These are phyloP conservation scores for Erebia epiphron DNA, from an alignment of 2,888 invertebrate species.

Conservation along the genomic window DNA sequence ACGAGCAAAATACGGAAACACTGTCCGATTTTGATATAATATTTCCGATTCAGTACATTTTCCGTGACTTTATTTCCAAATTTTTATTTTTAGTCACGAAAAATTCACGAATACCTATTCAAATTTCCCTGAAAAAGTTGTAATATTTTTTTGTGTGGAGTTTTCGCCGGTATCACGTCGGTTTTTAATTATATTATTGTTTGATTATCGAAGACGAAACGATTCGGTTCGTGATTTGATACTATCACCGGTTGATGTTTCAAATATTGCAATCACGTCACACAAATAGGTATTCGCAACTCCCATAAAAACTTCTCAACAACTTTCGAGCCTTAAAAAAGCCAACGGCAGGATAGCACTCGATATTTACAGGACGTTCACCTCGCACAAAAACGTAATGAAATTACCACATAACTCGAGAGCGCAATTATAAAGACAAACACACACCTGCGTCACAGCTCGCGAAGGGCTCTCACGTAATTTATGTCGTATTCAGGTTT, in stretches of 20 bases:
- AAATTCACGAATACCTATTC: no score
- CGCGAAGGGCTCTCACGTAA: slow-evolving; percentile 7
- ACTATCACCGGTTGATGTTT: no score
- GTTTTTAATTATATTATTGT: no score
- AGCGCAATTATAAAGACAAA: slow-evolving; percentile 25
- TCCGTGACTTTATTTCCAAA: neutral
- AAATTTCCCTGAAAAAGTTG: no score
- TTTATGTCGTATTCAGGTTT: slow-evolving; percentile 18
- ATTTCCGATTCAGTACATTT: neutral
- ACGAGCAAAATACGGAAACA: neutral
- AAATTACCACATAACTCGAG: slow-evolving; percentile 24
- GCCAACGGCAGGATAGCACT: slow-evolving; percentile 17
- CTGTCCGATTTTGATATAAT: neutral
- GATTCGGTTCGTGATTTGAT: no score
- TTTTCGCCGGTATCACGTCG: no score
- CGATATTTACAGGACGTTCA: slow-evolving; percentile 24
- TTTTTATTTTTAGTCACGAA: no score
- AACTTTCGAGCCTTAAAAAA: slow-evolving; percentile 3
- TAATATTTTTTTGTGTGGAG: no score
- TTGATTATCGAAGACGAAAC: no score
- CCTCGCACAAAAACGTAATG: slow-evolving; percentile 23
- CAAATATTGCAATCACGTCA: no score
- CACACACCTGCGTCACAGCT: slow-evolving; percentile 22
- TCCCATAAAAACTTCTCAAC: neutral
- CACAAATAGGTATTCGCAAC: neutral